Evolutionary conservation across 1,140 invertebrate species (phyloP).

Genomic region (Ceratina australensis): DNA sequence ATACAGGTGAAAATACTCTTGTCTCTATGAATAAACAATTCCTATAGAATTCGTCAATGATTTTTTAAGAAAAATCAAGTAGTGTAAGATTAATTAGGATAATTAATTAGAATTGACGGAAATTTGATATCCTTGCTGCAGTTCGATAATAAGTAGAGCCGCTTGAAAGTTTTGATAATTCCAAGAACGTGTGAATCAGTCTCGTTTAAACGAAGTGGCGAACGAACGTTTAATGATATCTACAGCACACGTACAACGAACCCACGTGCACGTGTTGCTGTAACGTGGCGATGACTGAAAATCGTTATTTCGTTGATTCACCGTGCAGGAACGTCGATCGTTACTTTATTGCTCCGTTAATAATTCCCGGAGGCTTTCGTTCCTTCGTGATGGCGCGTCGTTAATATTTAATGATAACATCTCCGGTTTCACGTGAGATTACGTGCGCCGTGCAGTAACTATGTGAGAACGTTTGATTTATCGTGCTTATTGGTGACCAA

Average conservation of each 20-base stretch:
- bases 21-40: neutral
- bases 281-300: slow-evolving; percentile 68
- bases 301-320: slow-evolving; percentile 72
- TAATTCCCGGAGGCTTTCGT: slow-evolving; percentile 62
- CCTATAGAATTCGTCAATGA: neutral
- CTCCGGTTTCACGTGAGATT: slow-evolving; percentile 48
- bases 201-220: slow-evolving; percentile 24
- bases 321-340: slow-evolving; percentile 55
- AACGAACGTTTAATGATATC: slow-evolving; percentile 45
- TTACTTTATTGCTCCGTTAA: slow-evolving; percentile 65
- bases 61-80: neutral
- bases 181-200: slow-evolving; percentile 23
- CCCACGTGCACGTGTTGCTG: slow-evolving; percentile 61
- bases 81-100: neutral
- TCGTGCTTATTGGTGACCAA: slow-evolving; percentile 39
- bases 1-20: too few species aligned
- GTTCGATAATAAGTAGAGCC: neutral
- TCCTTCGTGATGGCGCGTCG: slow-evolving; percentile 62
- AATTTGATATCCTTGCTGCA: neutral
- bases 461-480: slow-evolving; percentile 28
- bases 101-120: neutral
- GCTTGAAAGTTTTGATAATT: neutral
- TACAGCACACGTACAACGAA: slow-evolving; percentile 50
- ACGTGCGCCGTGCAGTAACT: slow-evolving; percentile 35
- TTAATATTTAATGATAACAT: slow-evolving; percentile 64